Evolutionary conservation across 2,888 invertebrate species (phyloP).

Genomic region (Platypus cylindrus): DNA sequence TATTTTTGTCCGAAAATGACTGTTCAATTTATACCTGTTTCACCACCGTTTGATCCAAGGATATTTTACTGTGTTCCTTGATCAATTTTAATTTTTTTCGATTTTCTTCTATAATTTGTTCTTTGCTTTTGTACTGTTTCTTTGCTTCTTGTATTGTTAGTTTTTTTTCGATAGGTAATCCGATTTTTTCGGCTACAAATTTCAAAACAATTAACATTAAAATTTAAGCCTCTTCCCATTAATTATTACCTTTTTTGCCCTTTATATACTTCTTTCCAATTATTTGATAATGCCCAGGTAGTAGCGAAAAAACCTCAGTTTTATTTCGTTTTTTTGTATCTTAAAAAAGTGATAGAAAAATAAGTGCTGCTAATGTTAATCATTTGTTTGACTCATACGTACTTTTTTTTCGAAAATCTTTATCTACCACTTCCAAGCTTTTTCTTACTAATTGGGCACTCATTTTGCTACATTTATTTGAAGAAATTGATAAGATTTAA

Average conservation of each 20-base stretch:
- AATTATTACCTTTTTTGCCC: slow-evolving; percentile 22
- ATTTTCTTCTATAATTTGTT: slow-evolving; percentile 28
- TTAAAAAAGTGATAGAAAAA: not conserved
- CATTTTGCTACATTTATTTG: too few species aligned
- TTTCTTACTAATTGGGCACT: slow-evolving; percentile 29
- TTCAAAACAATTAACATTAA: not conserved
- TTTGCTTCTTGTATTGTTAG: slow-evolving; percentile 28
- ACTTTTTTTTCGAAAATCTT: slow-evolving; percentile 18
- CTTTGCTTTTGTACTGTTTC: slow-evolving; percentile 25
- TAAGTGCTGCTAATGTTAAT: not conserved
- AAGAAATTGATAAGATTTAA: too few species aligned
- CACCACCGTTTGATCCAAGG: slow-evolving; percentile 27
- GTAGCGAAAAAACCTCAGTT: slow-evolving; percentile 21
- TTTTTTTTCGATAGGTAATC: slow-evolving; percentile 24
- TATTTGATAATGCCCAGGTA: slow-evolving; percentile 24
- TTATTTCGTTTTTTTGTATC: slow-evolving; percentile 16
- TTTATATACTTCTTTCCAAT: slow-evolving; percentile 19
- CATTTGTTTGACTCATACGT: not conserved
- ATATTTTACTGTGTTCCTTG: slow-evolving; percentile 24
- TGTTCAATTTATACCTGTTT: slow-evolving; percentile 22
- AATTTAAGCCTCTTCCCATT: not conserved
- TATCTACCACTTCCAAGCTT: slow-evolving; percentile 29
- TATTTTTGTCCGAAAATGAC: too few species aligned
- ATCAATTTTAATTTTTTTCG: slow-evolving; percentile 28
- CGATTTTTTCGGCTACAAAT: slow-evolving; percentile 18